These are phyloP conservation scores for Antheraea assamensis DNA, from an alignment of 2,888 invertebrate species.

Conservation along the genomic window DNA sequence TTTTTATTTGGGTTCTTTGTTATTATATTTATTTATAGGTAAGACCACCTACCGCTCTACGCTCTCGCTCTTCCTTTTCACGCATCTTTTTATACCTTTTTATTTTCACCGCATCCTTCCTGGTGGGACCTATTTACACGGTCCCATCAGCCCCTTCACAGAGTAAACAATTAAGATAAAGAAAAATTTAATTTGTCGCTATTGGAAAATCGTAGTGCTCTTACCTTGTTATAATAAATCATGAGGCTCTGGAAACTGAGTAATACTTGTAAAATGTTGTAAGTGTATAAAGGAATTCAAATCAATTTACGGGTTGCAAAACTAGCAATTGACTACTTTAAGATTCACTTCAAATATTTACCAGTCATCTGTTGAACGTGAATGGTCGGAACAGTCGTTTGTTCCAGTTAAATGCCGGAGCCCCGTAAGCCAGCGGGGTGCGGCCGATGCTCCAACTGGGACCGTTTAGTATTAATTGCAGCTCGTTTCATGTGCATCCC, in stretches of 20 bases:
- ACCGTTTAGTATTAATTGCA: conserved; percentile 23
- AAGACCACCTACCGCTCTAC: too few relatives aligned
- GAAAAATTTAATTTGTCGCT: background rate
- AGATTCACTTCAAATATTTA: background rate
- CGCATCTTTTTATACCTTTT: too few relatives aligned
- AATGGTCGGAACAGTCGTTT: background rate
- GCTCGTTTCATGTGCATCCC: conserved; percentile 20
- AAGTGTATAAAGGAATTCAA: background rate
- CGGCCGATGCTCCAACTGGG: conserved; percentile 12
- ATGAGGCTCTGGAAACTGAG: background rate
- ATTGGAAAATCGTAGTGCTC: background rate
- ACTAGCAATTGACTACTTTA: background rate
- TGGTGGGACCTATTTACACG: too few relatives aligned
- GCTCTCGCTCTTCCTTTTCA: too few relatives aligned
- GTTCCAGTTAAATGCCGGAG: background rate
- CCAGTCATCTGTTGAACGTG: background rate
- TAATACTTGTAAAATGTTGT: background rate
- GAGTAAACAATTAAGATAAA: background rate
- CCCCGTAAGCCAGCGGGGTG: background rate
- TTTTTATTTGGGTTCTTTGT: too few relatives aligned
- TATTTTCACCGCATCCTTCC: too few relatives aligned
- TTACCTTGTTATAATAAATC: background rate
- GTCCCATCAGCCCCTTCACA: too few relatives aligned
- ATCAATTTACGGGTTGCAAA: background rate
- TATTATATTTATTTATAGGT: too few relatives aligned